Percentiles rank a stretch among this genome's conserved stretches.
Conservation (phyloP, 2,888 invertebrate genomes). For the Erebia aethiops region DNA sequence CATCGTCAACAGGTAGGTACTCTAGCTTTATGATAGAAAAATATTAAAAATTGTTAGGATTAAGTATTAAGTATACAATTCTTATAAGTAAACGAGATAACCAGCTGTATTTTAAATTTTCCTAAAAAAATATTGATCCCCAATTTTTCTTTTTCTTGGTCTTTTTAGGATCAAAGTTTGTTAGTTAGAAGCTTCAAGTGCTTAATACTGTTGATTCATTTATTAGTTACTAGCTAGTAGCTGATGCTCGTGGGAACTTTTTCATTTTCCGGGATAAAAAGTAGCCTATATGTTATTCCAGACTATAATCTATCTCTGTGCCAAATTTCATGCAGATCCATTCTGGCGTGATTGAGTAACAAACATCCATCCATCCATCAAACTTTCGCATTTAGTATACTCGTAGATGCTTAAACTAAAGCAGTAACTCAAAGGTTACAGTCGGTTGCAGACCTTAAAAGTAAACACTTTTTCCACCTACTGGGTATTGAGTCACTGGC, state of each 20-base stretch:
- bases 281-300: no score
- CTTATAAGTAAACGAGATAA: not conserved
- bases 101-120: not conserved
- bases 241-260: no score
- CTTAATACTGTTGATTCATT: not conserved
- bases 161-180: no score
- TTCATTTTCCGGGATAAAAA: no score
- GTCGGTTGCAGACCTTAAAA: conserved; percentile 26
- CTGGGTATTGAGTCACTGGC: conserved; percentile 57
- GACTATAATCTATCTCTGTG: no score
- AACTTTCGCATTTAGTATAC: no score
- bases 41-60: not conserved
- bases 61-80: not conserved
- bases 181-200: no score
- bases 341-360: no score
- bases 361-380: no score
- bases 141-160: no score
- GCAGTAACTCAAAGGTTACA: not conserved
- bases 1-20: conserved; percentile 4
- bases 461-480: conserved; percentile 56
- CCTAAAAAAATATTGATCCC: not conserved
- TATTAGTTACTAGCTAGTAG: not conserved
- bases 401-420: not conserved
- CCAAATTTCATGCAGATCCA: no score
- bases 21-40: not conserved